Evolutionary conservation across 64 coral and sea anemone genomes (phyloP), one percentile per base, ranked within the genome.

Genomic region (Stichodactyla helianthus): DNA sequence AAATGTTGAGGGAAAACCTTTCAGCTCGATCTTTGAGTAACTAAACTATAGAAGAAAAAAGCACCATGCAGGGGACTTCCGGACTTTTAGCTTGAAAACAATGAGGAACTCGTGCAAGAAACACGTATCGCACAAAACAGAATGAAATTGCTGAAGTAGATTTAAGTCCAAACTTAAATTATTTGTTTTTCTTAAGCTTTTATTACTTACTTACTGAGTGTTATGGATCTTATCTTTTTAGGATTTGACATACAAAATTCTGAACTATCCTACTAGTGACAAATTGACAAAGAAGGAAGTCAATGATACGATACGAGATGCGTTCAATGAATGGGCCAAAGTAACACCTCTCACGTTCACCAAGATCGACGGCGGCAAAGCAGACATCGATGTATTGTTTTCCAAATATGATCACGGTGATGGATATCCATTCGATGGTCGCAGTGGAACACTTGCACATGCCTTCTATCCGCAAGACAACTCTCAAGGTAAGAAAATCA

Each of bases 371-470:
- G 78, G 51, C 50, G 84, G 7, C 10, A 63, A 91, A 54, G 95
- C 89, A 4, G 95, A 98, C 8, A 91, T 98, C 22, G 85, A 82
- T 60, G 88, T 98, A 17, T 89, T 82, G 50, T 98, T 98, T 88
- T 59, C 59, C 6, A 82, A 25, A 7, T 85, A 89, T 71, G 61
- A 83, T n/a, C 95, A 98, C 64, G 92, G 86, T 62, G 95, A 98
- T 71, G 83, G 61, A 10, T 91, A 89, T 71, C 86, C 93, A 57
- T 85, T 91, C 27, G 93, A 95, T 51, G 89, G 93, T 25, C 82
- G 89, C 2, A 86, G 89, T 2, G 31, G 60, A n/a, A 88, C 74
- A 10, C 55, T 95, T 2, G 93, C 93, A n/a, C 93, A 95, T 82
- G 93, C 93, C 6, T 95, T 95, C 67, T 95, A 71, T 53, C 93